Evolutionary conservation across 1,140 invertebrate genomes (phyloP), one percentile per base, ranked within the genome.

Genomic region (Nasonia longicornis): DNA sequence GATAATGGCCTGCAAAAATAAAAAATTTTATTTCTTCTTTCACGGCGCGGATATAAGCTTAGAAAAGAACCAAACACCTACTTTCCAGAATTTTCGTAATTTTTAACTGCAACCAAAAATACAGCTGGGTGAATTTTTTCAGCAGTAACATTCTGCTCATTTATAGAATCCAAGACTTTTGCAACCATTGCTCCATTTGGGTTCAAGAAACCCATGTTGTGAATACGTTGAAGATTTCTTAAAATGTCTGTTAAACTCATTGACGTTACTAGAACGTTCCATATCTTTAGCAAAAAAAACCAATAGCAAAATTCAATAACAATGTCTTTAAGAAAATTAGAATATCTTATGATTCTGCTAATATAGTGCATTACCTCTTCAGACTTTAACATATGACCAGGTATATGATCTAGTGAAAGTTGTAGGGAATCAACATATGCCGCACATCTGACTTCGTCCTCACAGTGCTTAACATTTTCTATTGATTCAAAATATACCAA

Each of bases 401-500:
- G 93, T n/a, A 95, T 90, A 87, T 95, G 93, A 85, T 95, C 93
- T 31, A 93, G 84, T n/a, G 89, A 90, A 38, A 94, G 91, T 26
- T 91, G 85, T 77, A 93, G 86, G 16, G 84, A 84, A 82, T 92
- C 89, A 2, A 93, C 88, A 48, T 94, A 87, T 26, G 85, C 83
- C 3, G 92, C 92, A 0, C 92, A 93, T 26, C 88, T 86, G 6
- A 89, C 84, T 63, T 93, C 91, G 82, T 94, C 92, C 38, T 92
- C 91, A 63, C 92, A 92, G 26, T 92, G 92, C 84, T 92, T 92
- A 20, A 94, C 89, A 45, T 92, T 90, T 81, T 94, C 92, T 2
- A 94, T 88, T 22, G 89, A 90, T 84, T 93, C 88, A 63, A 94
- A 90, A 79, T 92, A 94, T 8, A 91, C 85, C 67, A 94, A 85